phyloP scores from a whole-genome alignment of 1,140 invertebrate species.

The Himalopsyche phryganea region DNA sequence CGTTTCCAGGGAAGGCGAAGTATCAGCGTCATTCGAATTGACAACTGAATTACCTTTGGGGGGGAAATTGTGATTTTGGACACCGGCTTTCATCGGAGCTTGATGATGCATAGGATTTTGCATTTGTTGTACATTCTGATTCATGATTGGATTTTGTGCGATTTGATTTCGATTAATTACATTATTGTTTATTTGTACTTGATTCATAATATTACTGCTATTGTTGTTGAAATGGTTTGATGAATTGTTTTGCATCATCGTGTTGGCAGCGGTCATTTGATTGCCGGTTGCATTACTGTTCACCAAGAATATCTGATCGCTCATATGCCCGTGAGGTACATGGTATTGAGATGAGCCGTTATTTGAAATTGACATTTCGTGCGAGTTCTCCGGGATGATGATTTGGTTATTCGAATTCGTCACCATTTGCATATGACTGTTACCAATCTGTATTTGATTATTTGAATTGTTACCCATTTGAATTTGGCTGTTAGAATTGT shows the following conservation, averaged over 20 bases:
- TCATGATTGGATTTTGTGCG: conserved; percentile 11
- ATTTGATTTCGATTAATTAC: conserved; percentile 18
- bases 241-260: conserved; percentile 7
- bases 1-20: conserved; percentile 14
- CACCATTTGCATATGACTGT: conserved; percentile 10
- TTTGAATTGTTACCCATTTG: neutral
- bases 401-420: conserved; percentile 11
- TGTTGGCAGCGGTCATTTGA: neutral
- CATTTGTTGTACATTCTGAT: conserved; percentile 17
- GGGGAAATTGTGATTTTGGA: conserved; percentile 16
- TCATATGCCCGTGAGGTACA: conserved; percentile 22
- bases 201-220: conserved; percentile 8
- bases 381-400: neutral
- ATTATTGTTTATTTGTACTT: conserved; percentile 20
- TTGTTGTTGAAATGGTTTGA: conserved; percentile 3
- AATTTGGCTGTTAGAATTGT: neutral
- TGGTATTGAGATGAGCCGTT: conserved; percentile 23
- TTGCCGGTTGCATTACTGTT: conserved; percentile 10
- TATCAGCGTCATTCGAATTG: conserved; percentile 13
- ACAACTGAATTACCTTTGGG: conserved; percentile 18
- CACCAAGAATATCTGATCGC: conserved; percentile 29
- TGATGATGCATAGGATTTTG: conserved; percentile 1
- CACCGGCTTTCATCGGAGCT: neutral
- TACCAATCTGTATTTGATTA: conserved; percentile 18
- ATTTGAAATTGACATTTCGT: conserved; percentile 18